A percentile compares a stretch with the other conserved stretches of the same genome.
phyloP scores from a whole-genome alignment of 2,797 vertebrate species.

The Florisuga fusca region DNA sequence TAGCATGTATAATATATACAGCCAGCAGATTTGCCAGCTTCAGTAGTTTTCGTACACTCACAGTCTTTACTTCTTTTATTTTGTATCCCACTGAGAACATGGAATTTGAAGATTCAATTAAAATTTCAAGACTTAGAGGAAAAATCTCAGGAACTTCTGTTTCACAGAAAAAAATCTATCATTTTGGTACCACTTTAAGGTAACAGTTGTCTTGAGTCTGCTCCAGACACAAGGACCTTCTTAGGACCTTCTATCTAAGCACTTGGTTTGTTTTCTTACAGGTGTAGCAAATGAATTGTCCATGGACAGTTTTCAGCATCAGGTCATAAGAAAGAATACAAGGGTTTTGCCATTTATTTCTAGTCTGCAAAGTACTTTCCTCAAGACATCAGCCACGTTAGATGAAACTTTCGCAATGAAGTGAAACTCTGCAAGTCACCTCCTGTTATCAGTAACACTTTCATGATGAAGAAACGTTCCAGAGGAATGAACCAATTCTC shows the following conservation, averaged over 20 bases:
- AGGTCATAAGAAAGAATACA: background rate
- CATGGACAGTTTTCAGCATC: rapidly evolving
- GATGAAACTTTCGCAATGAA: background rate
- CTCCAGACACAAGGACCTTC: background rate
- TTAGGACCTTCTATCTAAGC: background rate
- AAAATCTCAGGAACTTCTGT: background rate
- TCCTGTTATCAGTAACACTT: background rate
- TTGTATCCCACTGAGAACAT: background rate
- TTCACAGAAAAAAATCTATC: background rate
- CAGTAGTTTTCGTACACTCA: background rate
- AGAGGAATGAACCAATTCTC: background rate
- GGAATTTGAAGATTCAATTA: background rate
- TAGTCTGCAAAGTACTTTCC: background rate
- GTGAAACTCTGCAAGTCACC: background rate
- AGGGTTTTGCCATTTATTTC: background rate
- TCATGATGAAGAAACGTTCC: background rate
- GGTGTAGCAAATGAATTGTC: background rate
- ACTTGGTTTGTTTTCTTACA: background rate
- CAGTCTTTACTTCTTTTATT: background rate
- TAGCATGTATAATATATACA: background rate
- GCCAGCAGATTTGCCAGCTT: constrained; percentile 2
- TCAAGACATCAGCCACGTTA: background rate
- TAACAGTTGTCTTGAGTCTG: background rate
- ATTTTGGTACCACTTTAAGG: background rate
- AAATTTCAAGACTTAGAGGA: background rate